Evolutionary conservation across 2,888 invertebrate species (phyloP).

Genomic region (Cyrtodaria siliqua): DNA sequence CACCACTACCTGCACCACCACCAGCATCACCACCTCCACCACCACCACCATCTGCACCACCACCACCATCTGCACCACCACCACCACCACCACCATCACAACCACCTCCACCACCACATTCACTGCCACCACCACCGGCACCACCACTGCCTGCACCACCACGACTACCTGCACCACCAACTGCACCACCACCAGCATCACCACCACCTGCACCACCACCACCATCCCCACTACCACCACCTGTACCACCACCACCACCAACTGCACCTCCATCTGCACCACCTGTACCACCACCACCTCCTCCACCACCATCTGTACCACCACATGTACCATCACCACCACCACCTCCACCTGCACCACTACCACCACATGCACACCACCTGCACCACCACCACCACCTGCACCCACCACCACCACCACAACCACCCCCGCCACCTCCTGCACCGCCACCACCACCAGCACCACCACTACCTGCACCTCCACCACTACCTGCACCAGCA

Average conservation of each 20-base stretch:
- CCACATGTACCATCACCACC: conserved; percentile 12
- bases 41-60: conserved; percentile 4
- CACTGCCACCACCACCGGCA: neutral
- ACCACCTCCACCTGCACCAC: conserved; percentile 13
- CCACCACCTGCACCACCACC: neutral
- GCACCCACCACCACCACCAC: conserved; percentile 13
- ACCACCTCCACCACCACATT: neutral
- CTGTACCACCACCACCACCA: neutral
- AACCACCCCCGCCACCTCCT: neutral
- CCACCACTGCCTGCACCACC: neutral
- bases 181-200: neutral
- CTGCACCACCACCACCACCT: conserved; percentile 22
- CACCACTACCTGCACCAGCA: neutral
- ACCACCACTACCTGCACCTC: neutral
- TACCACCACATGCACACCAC: conserved; percentile 9
- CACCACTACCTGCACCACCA: conserved; percentile 2
- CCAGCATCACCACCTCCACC: neutral
- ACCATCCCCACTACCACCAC: too few species aligned
- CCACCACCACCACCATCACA: conserved; percentile 1
- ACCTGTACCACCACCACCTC: conserved; percentile 13
- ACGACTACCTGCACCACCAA: neutral
- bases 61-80: neutral
- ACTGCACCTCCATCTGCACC: conserved; percentile 6
- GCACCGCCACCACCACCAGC: neutral
- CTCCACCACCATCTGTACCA: conserved; percentile 19